Evolutionary conservation across 2,797 vertebrate genomes (phyloP), one percentile per base, ranked within the genome.

Genomic region (Ispidina picta): DNA sequence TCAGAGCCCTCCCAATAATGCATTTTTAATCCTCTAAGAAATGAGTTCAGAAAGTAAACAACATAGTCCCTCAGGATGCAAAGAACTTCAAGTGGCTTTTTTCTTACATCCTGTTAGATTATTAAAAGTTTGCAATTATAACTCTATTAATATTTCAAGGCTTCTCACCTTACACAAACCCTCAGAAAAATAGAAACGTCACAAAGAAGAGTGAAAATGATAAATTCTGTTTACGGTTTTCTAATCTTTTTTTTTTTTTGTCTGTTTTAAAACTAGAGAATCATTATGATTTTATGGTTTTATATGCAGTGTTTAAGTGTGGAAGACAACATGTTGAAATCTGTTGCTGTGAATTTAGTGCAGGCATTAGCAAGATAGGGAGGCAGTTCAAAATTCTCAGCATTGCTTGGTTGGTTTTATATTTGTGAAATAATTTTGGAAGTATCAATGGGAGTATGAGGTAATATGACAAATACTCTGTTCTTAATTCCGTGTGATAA

Each of bases 11-110:
- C 64, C 65, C 82, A 94, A 90, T 86, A 86, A 94, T 87, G 70
- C 51, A 85, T 93, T 95, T 92, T 93, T 95, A 96, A 95, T 95
- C 87, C 60, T 71, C 52, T 60, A 51, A 92, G 69, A 78, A 92
- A 87, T 31, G 44, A 86, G 13, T 44, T 43, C 74, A 92, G 58
- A 93, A 93, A 88, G 62, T 60, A 94, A 86, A 51, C 83, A 93
- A 41, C 85, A 73, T 48, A 77, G 64, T 72, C 63, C 90, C 90
- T 94, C 68, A 86, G 91, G 90, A 90, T 90, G 81, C 66, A 86
- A 89, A 85, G 72, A 89, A 25, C 54, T 92, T 85, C 70, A 63
- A 85, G 54, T 91, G 37, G 59, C 90, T 96, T 96, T 93, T 83
- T 88, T 37, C 64, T 85, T 92, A 84, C 81, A 90, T 82, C 69